Conservation (phyloP, 2,113 vertebrate species). For the Zosterops borbonicus region DNA sequence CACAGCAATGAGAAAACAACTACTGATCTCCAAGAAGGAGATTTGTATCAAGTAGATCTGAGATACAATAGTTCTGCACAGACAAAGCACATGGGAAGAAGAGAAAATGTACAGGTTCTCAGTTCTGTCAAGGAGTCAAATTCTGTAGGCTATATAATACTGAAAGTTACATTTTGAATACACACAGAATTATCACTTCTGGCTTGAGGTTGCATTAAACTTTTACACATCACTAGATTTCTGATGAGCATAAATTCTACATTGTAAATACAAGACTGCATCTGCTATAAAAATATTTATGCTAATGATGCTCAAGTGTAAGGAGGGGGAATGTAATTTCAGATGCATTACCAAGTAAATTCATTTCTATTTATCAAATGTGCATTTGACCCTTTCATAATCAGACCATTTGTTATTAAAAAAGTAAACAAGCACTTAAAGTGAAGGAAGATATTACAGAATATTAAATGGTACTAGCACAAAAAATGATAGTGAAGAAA, state of each 20-base stretch:
- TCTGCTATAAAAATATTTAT: background rate
- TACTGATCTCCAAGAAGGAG: background rate
- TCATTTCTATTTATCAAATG: background rate
- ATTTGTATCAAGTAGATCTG: background rate
- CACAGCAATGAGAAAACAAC: background rate
- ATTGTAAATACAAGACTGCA: background rate
- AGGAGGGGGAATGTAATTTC: background rate
- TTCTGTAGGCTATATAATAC: background rate
- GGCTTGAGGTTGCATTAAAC: background rate
- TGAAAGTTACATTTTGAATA: background rate
- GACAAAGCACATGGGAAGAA: background rate
- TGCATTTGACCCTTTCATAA: background rate
- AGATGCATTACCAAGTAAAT: background rate
- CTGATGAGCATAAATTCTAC: background rate
- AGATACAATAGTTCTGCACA: accelerated
- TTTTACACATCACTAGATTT: background rate
- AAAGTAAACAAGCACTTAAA: background rate
- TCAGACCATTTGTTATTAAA: background rate
- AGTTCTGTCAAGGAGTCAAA: background rate
- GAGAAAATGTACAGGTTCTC: background rate
- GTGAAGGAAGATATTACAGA: background rate
- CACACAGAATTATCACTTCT: background rate
- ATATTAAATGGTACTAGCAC: background rate
- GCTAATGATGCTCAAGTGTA: background rate
- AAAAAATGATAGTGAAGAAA: background rate